These are phyloP conservation scores for Nebria brevicollis DNA, from an alignment of 2,888 invertebrate genomes.

Conservation along the genomic window DNA sequence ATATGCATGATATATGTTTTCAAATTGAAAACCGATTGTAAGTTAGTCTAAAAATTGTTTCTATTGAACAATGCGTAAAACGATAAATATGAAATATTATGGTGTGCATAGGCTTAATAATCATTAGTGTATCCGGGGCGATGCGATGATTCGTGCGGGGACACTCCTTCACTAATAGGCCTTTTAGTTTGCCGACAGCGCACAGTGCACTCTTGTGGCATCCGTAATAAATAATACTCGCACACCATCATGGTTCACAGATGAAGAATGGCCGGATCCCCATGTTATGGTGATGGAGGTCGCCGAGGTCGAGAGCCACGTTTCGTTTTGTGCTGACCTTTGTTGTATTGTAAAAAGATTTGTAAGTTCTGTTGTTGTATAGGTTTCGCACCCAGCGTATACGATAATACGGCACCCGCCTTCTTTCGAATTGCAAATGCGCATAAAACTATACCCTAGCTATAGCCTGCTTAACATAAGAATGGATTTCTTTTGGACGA, in stretches of 20 bases:
- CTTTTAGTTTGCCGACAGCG: slow-evolving; percentile 28
- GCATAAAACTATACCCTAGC: background rate
- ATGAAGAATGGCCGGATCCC: background rate
- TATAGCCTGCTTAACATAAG: background rate
- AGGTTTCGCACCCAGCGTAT: background rate
- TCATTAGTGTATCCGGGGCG: slow-evolving; percentile 1
- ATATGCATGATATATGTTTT: too few species aligned
- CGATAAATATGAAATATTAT: background rate
- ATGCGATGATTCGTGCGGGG: slow-evolving; percentile 8
- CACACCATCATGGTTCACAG: background rate
- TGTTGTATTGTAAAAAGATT: slow-evolving; percentile 20
- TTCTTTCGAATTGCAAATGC: background rate
- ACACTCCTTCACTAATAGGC: slow-evolving; percentile 41
- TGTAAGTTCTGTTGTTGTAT: slow-evolving; percentile 4
- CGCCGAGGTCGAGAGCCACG: slow-evolving; percentile 11
- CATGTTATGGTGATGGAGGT: slow-evolving; percentile 10
- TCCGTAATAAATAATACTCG: background rate
- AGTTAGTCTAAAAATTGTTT: too few species aligned
- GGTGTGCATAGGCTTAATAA: background rate
- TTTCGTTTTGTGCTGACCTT: slow-evolving; percentile 21
- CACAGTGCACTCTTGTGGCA: background rate
- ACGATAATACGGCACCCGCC: background rate
- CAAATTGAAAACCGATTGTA: too few species aligned
- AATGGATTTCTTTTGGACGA: background rate
- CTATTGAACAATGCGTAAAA: background rate